These are phyloP conservation scores for Fistularia commersonii DNA, from an alignment of 2,797 vertebrate species.

Conservation along the genomic window DNA sequence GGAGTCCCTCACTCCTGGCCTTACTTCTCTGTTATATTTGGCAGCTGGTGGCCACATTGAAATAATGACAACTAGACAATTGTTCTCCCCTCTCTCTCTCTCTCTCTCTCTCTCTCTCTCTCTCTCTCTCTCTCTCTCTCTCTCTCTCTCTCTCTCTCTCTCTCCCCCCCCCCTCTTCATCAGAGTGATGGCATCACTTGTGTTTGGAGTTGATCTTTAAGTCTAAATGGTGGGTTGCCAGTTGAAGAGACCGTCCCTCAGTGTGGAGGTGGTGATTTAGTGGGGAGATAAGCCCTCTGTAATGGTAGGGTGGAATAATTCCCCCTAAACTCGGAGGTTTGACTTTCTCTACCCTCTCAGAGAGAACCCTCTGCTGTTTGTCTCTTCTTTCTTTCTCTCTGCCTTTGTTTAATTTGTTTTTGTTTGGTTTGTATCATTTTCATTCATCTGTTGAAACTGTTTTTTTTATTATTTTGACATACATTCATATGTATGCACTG, in stretches of 20 bases:
- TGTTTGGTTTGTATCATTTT: neutral
- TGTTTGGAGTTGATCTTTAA: conserved; percentile 79
- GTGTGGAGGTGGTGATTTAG: conserved; percentile 86
- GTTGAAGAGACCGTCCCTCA: conserved; percentile 56
- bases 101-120: no score
- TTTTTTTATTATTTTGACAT: no score
- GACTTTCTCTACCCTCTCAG: conserved; percentile 60
- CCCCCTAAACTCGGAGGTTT: conserved; percentile 75
- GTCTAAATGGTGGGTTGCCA: conserved; percentile 83
- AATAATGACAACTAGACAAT: conserved; percentile 23
- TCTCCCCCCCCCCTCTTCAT: conserved; percentile 14
- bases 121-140: no score
- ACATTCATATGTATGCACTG: no score
- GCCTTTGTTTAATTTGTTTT: neutral
- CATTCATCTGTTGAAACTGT: no score
- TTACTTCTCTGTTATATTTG: conserved; percentile 27
- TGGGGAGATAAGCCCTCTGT: conserved; percentile 86
- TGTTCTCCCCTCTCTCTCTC: no score
- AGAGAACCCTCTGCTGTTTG: conserved; percentile 27
- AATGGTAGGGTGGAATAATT: conserved; percentile 92
- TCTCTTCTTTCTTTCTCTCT: conserved; percentile 25
- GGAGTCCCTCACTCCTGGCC: conserved; percentile 28
- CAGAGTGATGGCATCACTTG: conserved; percentile 47
- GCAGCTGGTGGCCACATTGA: conserved; percentile 27
- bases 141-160: conserved; percentile 10